Evolutionary conservation across 1,140 invertebrate species (phyloP).

Genomic region (Drosophila seguyi): DNA sequence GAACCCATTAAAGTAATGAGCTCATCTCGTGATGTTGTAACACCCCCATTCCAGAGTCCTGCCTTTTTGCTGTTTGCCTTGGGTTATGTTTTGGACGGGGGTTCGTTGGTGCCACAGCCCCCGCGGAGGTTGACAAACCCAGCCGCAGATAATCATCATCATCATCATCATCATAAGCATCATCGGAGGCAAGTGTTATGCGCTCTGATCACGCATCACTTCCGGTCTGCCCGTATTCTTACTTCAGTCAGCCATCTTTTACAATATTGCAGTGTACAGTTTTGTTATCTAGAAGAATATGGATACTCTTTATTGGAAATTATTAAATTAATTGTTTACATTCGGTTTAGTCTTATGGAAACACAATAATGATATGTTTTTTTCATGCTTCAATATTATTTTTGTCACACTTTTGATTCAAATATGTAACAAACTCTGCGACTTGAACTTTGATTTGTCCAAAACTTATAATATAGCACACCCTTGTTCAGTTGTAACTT

Average conservation of each 20-base stretch:
- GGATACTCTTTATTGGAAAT: background rate
- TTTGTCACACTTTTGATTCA: too few relatives aligned
- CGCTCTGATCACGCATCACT: constrained; percentile 65
- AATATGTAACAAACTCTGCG: too few relatives aligned
- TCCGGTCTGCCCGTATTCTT: constrained; percentile 34
- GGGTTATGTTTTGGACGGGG: constrained; percentile 4
- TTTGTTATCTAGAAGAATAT: background rate
- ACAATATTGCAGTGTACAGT: background rate
- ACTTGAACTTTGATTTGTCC: too few relatives aligned
- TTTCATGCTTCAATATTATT: too few relatives aligned
- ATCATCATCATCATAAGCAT: constrained; percentile 9
- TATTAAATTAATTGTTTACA: too few relatives aligned
- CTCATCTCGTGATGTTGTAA: constrained; percentile 65
- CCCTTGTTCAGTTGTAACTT: too few relatives aligned
- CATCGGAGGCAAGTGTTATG: constrained; percentile 56
- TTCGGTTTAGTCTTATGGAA: too few relatives aligned
- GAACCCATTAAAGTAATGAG: constrained; percentile 79
- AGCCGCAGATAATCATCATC: constrained; percentile 13
- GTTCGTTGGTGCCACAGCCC: constrained; percentile 1
- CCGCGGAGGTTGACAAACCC: constrained; percentile 70
- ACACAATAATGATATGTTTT: too few relatives aligned
- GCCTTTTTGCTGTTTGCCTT: constrained; percentile 43
- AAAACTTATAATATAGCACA: too few relatives aligned
- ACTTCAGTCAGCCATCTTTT: constrained; percentile 13
- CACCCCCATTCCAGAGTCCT: constrained; percentile 15